phyloP scores from a whole-genome alignment of 1,140 invertebrate genomes.

The Penaeus indicus region DNA sequence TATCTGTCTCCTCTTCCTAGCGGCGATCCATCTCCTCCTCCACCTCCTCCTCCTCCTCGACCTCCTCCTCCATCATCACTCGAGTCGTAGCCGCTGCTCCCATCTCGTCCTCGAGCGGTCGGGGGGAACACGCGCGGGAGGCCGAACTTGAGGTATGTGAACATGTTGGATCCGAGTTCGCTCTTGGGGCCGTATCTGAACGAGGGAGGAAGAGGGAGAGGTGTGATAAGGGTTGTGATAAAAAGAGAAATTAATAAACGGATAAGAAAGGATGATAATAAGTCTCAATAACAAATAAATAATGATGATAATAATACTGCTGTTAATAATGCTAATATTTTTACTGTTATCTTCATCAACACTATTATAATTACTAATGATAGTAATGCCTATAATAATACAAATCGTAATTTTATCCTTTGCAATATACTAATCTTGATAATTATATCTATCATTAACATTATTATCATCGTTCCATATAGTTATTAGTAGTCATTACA shows the following conservation, averaged over 20 bases:
- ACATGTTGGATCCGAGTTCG: conserved; percentile 87
- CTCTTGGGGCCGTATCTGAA: conserved; percentile 77
- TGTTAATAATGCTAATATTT: no score
- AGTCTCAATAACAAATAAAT: no score
- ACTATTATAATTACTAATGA: no score
- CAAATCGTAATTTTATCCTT: no score
- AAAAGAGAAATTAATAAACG: background rate
- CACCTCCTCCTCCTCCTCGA: conserved; percentile 16
- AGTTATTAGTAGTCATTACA: no score
- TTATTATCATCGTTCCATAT: no score
- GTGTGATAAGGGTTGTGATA: background rate
- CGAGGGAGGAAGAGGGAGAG: conserved; percentile 1
- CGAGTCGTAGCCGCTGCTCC: conserved; percentile 85
- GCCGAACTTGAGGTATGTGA: conserved; percentile 93
- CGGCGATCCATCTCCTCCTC: conserved; percentile 39
- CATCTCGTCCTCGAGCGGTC: conserved; percentile 77
- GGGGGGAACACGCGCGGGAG: conserved; percentile 90
- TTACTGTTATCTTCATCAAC: no score
- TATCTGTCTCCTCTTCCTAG: conserved; percentile 54
- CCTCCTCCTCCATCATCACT: conserved; percentile 81
- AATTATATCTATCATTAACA: no score
- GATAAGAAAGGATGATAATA: background rate
- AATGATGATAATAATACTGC: no score
- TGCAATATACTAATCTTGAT: no score
- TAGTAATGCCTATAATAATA: no score